Evolutionary conservation across 2,113 vertebrate genomes (phyloP).

Genomic region (Rostratula benghalensis): DNA sequence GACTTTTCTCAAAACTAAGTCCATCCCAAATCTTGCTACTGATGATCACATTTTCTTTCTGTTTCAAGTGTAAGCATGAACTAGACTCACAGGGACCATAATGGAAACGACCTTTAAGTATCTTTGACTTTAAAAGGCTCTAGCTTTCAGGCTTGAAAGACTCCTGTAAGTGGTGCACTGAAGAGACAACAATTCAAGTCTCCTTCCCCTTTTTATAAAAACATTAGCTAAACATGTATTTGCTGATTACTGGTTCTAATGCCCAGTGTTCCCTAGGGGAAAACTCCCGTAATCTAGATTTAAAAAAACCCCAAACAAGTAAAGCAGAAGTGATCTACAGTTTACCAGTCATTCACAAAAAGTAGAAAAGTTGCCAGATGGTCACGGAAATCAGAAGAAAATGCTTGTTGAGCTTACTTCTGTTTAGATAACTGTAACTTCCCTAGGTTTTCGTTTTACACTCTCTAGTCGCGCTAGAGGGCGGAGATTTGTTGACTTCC

Average conservation of each 20-base stretch:
- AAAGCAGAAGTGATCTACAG: background rate
- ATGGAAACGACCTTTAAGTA: background rate
- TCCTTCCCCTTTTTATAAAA: background rate
- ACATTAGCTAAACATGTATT: background rate
- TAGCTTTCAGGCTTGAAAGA: background rate
- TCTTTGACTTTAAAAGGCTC: background rate
- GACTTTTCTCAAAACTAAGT: background rate
- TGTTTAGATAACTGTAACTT: constrained; percentile 83
- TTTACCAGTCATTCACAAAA: background rate
- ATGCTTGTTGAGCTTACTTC: background rate
- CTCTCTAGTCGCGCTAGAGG: constrained; percentile 79
- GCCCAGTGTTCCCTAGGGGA: background rate
- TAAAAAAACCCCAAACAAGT: background rate
- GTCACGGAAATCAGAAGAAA: background rate
- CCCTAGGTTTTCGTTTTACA: constrained; percentile 83
- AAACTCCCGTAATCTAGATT: background rate
- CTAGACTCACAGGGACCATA: background rate
- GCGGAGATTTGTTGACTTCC: constrained; percentile 66
- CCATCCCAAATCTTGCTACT: background rate
- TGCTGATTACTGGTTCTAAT: background rate
- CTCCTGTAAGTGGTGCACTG: background rate
- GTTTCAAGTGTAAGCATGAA: background rate
- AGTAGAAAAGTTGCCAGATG: background rate
- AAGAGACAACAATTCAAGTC: background rate
- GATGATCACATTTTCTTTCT: background rate